Percentiles rank a stretch among this genome's conserved stretches.
Conservation (phyloP, 2,113 vertebrate genomes). For the Oplegnathus fasciatus region DNA sequence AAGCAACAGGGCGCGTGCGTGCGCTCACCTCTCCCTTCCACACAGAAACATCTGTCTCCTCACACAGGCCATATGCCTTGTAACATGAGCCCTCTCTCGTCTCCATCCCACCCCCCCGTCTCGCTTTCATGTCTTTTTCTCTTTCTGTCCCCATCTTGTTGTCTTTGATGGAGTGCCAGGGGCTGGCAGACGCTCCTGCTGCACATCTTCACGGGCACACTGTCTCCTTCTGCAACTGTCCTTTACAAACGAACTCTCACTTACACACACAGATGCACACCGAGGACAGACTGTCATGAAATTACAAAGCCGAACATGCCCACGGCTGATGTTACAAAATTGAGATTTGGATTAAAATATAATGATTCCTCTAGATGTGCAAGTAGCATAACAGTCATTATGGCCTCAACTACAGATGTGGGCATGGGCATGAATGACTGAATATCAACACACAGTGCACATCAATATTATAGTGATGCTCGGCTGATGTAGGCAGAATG, state of each 20-base stretch:
- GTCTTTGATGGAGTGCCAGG: slow-evolving; percentile 77
- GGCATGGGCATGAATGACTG: neutral
- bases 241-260: slow-evolving; percentile 14
- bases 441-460: neutral
- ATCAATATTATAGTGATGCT: neutral
- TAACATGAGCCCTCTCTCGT: slow-evolving; percentile 55
- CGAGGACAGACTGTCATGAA: slow-evolving; percentile 8
- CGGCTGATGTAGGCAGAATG: neutral
- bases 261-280: neutral
- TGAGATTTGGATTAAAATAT: slow-evolving; percentile 22
- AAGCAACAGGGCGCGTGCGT: slow-evolving; percentile 47
- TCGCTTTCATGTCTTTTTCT: slow-evolving; percentile 76
- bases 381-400: neutral
- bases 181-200: slow-evolving; percentile 59
- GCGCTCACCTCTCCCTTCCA: slow-evolving; percentile 59
- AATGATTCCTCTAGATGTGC: neutral
- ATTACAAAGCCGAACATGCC: slow-evolving; percentile 15
- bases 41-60: slow-evolving; percentile 75
- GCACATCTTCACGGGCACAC: slow-evolving; percentile 34
- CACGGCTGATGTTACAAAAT: neutral
- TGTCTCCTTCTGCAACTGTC: slow-evolving; percentile 37
- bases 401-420: neutral
- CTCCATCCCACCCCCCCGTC: slow-evolving; percentile 24
- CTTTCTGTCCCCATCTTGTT: slow-evolving; percentile 60
- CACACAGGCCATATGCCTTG: slow-evolving; percentile 68